These are phyloP conservation scores for Archocentrus centrarchus DNA, from an alignment of 2,113 vertebrate species.

Conservation along the genomic window DNA sequence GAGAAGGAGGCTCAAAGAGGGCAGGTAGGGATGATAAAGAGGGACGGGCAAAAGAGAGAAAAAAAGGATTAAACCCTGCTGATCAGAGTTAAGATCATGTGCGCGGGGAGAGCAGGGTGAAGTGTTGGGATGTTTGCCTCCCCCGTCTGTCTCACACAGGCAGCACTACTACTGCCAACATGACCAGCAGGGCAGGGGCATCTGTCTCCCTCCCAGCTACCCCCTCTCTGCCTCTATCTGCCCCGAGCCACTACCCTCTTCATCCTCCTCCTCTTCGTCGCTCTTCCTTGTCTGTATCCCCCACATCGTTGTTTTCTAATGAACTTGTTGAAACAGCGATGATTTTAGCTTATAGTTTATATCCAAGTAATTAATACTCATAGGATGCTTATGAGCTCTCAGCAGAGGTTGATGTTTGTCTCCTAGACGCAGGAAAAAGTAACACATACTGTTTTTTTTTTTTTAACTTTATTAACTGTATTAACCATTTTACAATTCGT, in stretches of 20 bases:
- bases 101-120: conserved; percentile 54
- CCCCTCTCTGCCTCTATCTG: conserved; percentile 36
- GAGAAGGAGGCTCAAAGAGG: background rate
- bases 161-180: conserved; percentile 77
- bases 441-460: background rate
- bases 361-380: background rate
- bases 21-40: conserved; percentile 28
- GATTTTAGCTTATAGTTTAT: background rate
- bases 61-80: conserved; percentile 34
- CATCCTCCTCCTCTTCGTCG: conserved; percentile 12
- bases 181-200: conserved; percentile 78
- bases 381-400: background rate
- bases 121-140: conserved; percentile 67
- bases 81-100: conserved; percentile 43
- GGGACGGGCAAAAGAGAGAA: background rate
- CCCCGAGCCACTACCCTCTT: conserved; percentile 47
- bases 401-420: background rate
- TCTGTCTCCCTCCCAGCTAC: conserved; percentile 67
- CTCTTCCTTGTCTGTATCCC: conserved; percentile 2
- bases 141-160: conserved; percentile 73
- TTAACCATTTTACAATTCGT: background rate
- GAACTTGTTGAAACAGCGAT: conserved; percentile 38
- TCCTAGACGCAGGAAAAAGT: background rate
- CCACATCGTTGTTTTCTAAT: background rate
- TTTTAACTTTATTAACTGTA: background rate